Evolutionary conservation across 2,888 invertebrate species (phyloP), one percentile per base, ranked within the genome.

Genomic region (Drosophila kanekoi): DNA sequence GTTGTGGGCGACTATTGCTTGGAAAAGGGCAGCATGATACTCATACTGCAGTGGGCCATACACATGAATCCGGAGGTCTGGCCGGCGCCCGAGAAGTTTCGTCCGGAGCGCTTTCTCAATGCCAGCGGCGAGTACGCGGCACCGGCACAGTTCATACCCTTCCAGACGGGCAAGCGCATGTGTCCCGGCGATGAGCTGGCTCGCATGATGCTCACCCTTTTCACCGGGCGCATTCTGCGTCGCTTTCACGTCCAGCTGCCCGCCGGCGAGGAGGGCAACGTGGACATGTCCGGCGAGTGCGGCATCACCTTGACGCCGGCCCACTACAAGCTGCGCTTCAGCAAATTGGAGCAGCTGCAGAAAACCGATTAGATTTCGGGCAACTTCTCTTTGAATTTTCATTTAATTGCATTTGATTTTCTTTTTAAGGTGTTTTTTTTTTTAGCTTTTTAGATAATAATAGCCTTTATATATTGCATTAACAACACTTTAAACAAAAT

Each of bases 121-220:
- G 92, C 93, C 0, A 94, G 95, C 40, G 96, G 95, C 0, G 93
- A 93, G 56, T 93, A 96, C 68, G 85, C 92, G 4, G 95, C 94
- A 66, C 95, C 95, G 0, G 94, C 95, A 47, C 93, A 95, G 60
- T 97, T 97, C 84, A 94, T 97, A 81, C 97, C 97, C 0, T 97
- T 97, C 89, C 97, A 97, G 93, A 94, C 94, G 71, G 97, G 97
- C 96, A 96, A 97, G 90, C 94, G 97, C 35, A 95, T 96, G 94
- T 97, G 97, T 89, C 94, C 97, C 0, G 97, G 97, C 0, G 97
- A 97, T 69, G 97, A 97, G 87, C 91, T 97, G 44, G 96, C 96
- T 0, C 94, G 94, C 72, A 96, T 96, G 95, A 89, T 95, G 20
- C 87, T 96, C 28, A 94, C 94, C 64, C 90, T 96, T 1, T 95